These are phyloP conservation scores for Acronicta aceris DNA, from an alignment of 2,888 invertebrate species.

Conservation along the genomic window DNA sequence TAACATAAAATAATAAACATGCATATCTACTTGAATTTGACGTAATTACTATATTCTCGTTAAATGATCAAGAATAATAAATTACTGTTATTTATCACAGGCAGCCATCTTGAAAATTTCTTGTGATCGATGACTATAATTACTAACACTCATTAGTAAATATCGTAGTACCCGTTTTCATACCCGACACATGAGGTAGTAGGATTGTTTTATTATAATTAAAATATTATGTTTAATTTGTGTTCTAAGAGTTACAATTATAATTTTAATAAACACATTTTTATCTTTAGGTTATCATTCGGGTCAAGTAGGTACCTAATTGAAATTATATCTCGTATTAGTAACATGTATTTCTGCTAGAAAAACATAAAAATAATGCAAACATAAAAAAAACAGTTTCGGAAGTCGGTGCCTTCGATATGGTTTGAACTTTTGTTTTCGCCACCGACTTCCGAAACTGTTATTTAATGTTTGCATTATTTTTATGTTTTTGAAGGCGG, in stretches of 20 bases:
- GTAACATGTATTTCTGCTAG: background rate
- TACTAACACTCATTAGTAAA: slow-evolving; percentile 34
- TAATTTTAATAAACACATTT: slow-evolving; percentile 19
- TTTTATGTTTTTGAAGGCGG: too few species aligned
- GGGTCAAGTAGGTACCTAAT: slow-evolving; percentile 7
- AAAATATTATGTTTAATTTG: slow-evolving; percentile 3
- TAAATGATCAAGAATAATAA: slow-evolving; percentile 40
- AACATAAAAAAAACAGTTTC: too few species aligned
- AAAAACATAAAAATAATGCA: too few species aligned
- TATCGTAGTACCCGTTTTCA: slow-evolving; percentile 20
- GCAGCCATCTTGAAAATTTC: slow-evolving; percentile 44
- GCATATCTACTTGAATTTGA: slow-evolving; percentile 16
- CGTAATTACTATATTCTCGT: slow-evolving; percentile 37
- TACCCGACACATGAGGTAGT: slow-evolving; percentile 7
- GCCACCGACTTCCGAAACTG: too few species aligned
- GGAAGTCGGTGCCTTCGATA: too few species aligned
- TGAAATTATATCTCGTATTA: background rate
- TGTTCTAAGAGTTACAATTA: slow-evolving; percentile 2
- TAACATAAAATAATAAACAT: slow-evolving; percentile 3
- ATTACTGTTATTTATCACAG: slow-evolving; percentile 31
- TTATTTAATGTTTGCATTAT: too few species aligned
- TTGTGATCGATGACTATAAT: slow-evolving; percentile 43
- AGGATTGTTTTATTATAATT: slow-evolving; percentile 1
- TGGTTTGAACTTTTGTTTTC: too few species aligned
- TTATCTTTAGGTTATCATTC: slow-evolving; percentile 17